These are phyloP conservation scores for Drosophila serrata DNA, from an alignment of 1,140 invertebrate genomes.

Conservation along the genomic window DNA sequence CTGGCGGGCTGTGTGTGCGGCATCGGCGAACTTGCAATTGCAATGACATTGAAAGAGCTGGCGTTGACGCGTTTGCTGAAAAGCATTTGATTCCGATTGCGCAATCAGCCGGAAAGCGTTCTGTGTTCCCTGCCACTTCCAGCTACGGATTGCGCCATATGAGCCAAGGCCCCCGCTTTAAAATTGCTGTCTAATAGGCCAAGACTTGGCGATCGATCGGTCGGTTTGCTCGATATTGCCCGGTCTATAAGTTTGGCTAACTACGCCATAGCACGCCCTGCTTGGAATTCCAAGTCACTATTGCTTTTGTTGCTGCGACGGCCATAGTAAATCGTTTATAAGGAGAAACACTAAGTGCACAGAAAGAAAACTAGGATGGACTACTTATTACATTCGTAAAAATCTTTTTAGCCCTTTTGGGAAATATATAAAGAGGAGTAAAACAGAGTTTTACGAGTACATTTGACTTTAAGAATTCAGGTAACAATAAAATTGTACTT, in stretches of 20 bases:
- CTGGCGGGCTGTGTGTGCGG: slow-evolving; percentile 9
- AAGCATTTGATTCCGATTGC: slow-evolving; percentile 47
- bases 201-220: slow-evolving; percentile 38
- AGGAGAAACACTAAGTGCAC: slow-evolving; percentile 37
- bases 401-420: not conserved
- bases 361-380: slow-evolving; percentile 3
- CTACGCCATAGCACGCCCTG: slow-evolving; percentile 56
- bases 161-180: slow-evolving; percentile 44
- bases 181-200: slow-evolving; percentile 56
- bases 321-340: slow-evolving; percentile 55
- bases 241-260: slow-evolving; percentile 35
- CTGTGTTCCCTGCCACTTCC: slow-evolving; percentile 26
- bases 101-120: slow-evolving; percentile 50
- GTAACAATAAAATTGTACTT: not conserved
- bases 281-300: slow-evolving; percentile 60
- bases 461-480: not conserved
- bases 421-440: not conserved
- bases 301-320: slow-evolving; percentile 22
- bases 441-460: not conserved
- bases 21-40: slow-evolving; percentile 56
- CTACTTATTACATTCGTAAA: not conserved
- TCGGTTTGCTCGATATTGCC: slow-evolving; percentile 32
- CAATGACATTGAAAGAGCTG: slow-evolving; percentile 77
- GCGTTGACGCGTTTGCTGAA: slow-evolving; percentile 44
- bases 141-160: slow-evolving; percentile 51